These are phyloP conservation scores for Taeniopygia guttata DNA, from an alignment of 2,797 vertebrate genomes.

Conservation along the genomic window DNA sequence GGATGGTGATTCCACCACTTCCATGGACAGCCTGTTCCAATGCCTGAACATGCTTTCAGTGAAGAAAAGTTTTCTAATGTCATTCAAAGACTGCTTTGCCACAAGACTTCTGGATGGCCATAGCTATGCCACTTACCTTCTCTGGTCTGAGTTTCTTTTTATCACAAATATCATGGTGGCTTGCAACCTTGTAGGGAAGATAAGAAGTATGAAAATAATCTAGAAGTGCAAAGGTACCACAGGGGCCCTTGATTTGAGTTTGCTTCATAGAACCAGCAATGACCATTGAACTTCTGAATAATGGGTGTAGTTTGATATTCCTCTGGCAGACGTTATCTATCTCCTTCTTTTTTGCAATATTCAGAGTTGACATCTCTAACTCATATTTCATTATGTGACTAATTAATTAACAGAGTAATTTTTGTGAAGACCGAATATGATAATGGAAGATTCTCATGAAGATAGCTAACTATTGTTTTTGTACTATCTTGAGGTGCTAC, in stretches of 20 bases:
- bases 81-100: background rate
- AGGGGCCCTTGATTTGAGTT: accelerated
- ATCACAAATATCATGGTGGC: background rate
- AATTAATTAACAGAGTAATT: background rate
- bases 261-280: background rate
- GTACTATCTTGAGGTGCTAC: background rate
- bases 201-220: background rate
- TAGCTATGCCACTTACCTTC: background rate
- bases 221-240: background rate
- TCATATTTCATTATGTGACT: background rate
- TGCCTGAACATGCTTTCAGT: background rate
- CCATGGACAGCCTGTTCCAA: background rate
- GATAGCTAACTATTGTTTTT: background rate
- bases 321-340: background rate
- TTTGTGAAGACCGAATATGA: background rate
- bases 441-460: background rate
- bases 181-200: background rate
- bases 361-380: background rate
- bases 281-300: background rate
- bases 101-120: accelerated
- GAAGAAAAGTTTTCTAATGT: background rate
- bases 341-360: background rate
- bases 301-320: background rate
- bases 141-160: background rate
- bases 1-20: background rate